Evolutionary conservation across 2,113 vertebrate species (phyloP).

Genomic region (Rhynchopsitta pachyrhyncha): DNA sequence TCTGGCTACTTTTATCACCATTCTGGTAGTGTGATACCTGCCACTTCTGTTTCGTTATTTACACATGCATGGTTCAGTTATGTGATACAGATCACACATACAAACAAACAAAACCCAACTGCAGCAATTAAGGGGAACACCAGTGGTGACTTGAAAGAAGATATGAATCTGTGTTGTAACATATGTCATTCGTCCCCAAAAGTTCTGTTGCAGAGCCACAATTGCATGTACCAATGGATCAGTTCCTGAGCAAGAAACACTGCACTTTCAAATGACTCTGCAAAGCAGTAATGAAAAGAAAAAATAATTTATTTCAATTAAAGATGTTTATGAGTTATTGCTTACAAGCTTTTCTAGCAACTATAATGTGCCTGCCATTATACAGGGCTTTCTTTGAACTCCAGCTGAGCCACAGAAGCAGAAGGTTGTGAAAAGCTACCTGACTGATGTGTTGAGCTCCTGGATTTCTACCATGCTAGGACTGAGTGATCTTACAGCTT

Average conservation of each 20-base stretch:
- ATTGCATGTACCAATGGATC: background rate
- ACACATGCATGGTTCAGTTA: fast-evolving
- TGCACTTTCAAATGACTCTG: conserved; percentile 59
- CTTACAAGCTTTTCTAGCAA: conserved; percentile 58
- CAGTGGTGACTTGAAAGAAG: background rate
- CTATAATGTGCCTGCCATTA: background rate
- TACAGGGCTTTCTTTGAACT: background rate
- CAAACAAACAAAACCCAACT: background rate
- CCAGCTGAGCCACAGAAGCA: conserved; percentile 36
- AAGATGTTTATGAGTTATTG: conserved; percentile 58
- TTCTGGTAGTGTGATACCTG: background rate
- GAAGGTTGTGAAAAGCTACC: conserved; percentile 51
- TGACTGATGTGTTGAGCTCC: conserved; percentile 31
- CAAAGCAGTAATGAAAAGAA: conserved; percentile 66
- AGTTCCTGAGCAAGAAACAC: conserved; percentile 42
- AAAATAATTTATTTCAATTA: conserved; percentile 75
- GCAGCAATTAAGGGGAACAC: background rate
- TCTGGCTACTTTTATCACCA: background rate
- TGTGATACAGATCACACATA: background rate
- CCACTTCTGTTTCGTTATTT: background rate
- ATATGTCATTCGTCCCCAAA: background rate
- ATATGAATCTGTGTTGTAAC: background rate
- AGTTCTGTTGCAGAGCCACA: conserved; percentile 49
- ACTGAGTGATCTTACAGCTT: conserved; percentile 61
- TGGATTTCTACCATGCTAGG: conserved; percentile 55